These are phyloP conservation scores for Drymonia ruficornis DNA, from an alignment of 2,888 invertebrate genomes.

Conservation along the genomic window DNA sequence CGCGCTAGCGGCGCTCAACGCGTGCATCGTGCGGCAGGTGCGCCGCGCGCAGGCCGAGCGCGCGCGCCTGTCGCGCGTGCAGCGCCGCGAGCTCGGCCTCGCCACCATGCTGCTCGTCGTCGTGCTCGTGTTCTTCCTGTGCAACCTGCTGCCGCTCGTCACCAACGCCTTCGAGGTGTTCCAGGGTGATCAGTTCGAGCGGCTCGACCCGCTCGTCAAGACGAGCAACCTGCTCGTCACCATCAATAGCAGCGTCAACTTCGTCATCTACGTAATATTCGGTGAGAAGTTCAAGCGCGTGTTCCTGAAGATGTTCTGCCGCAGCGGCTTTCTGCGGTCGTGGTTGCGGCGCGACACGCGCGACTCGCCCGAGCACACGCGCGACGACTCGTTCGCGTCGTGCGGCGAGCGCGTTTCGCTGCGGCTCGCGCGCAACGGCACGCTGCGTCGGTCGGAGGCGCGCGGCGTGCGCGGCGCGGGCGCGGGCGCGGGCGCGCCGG, in stretches of 20 bases:
- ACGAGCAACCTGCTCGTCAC: constrained; percentile 96
- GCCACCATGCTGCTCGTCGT: constrained; percentile 98
- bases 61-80: constrained; percentile 94
- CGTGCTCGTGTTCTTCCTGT: constrained; percentile 96
- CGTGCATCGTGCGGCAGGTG: constrained; percentile 95
- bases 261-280: constrained; percentile 98
- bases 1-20: constrained; percentile 94
- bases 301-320: constrained; percentile 92
- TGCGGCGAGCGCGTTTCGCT: constrained; percentile 91
- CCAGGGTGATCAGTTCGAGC: constrained; percentile 68
- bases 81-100: constrained; percentile 96
- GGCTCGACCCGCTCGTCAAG: constrained; percentile 88
- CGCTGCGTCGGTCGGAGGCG: constrained; percentile 62
- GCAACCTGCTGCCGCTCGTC: constrained; percentile 94
- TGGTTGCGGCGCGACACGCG: constrained; percentile 72
- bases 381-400: constrained; percentile 93
- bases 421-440: constrained; percentile 80
- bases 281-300: constrained; percentile 98
- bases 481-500: constrained; percentile 22
- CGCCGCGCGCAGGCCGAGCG: constrained; percentile 95
- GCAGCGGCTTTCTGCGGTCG: constrained; percentile 73
- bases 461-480: constrained; percentile 36
- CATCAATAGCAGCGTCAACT: constrained; percentile 98
- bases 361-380: constrained; percentile 88
- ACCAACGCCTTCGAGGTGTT: constrained; percentile 95